Conservation (phyloP, 2,888 invertebrate genomes). For the Erebia ligea region DNA sequence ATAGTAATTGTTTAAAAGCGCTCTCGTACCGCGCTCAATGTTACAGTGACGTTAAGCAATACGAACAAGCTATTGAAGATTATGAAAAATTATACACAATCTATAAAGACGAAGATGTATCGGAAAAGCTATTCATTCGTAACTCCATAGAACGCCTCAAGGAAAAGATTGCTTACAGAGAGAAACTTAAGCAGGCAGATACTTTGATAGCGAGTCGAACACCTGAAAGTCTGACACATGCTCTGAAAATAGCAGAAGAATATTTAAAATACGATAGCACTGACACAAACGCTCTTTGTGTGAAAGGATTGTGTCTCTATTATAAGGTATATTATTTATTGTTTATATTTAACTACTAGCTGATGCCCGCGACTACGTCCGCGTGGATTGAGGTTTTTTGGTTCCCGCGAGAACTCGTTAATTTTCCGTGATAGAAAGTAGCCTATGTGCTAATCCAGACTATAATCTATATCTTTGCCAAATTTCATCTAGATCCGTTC, state of each 20-base stretch:
- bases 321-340: background rate
- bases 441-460: too few relatives aligned
- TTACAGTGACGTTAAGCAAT: background rate
- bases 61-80: background rate
- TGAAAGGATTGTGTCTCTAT: slow-evolving; percentile 6
- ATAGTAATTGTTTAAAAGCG: background rate
- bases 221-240: background rate
- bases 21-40: background rate
- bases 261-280: background rate
- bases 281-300: background rate
- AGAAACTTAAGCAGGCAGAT: background rate
- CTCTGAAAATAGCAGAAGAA: slow-evolving; percentile 1
- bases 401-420: too few relatives aligned
- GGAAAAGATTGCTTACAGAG: background rate
- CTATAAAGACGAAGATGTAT: background rate
- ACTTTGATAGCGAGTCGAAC: background rate
- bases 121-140: background rate
- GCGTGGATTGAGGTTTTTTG: too few relatives aligned
- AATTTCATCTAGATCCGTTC: too few relatives aligned
- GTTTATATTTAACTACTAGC: background rate
- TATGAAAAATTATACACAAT: background rate
- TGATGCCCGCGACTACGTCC: too few relatives aligned
- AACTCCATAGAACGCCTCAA: background rate
- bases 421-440: too few relatives aligned
- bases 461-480: too few relatives aligned